phyloP scores from a whole-genome alignment of 2,888 invertebrate genomes.

The Cylloceria caligata region DNA sequence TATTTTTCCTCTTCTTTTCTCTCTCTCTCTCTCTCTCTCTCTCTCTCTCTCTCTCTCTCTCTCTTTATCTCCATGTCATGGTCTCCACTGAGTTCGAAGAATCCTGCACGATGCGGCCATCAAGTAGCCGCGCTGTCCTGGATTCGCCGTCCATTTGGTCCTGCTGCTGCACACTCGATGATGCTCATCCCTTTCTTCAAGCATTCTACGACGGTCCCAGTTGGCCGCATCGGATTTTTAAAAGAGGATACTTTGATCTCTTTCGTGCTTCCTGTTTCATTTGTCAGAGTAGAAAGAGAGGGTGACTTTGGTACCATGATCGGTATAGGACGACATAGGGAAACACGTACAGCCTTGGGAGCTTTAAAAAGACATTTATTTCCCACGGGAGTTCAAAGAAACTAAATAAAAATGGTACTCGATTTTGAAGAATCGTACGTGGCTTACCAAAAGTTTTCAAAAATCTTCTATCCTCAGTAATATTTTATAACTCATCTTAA shows the following conservation, averaged over 20 bases:
- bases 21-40: not conserved
- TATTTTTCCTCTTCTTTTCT: not conserved
- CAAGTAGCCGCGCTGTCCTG: constrained; percentile 49
- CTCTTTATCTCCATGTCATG: constrained; percentile 29
- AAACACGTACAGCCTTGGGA: constrained; percentile 39
- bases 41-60: constrained; percentile 9
- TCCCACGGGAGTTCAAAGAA: constrained; percentile 29
- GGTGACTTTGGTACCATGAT: not conserved
- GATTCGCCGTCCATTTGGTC: constrained; percentile 49
- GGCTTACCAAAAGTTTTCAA: constrained; percentile 12
- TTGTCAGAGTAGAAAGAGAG: constrained; percentile 25
- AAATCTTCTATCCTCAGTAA: constrained; percentile 6
- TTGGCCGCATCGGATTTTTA: constrained; percentile 47
- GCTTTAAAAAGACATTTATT: constrained; percentile 13
- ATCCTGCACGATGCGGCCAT: constrained; percentile 63
- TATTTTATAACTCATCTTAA: not conserved
- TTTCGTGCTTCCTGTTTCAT: constrained; percentile 51
- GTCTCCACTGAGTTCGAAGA: constrained; percentile 44
- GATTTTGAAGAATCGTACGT: constrained; percentile 3
- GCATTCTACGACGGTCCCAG: constrained; percentile 31
- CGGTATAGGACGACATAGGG: constrained; percentile 5
- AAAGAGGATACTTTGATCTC: constrained; percentile 47
- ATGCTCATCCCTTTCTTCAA: constrained; percentile 36
- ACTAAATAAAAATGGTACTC: constrained; percentile 49
- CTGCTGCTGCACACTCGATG: constrained; percentile 30